Conservation (phyloP, 2,797 vertebrate genomes). For the Coregonus suidteri region DNA sequence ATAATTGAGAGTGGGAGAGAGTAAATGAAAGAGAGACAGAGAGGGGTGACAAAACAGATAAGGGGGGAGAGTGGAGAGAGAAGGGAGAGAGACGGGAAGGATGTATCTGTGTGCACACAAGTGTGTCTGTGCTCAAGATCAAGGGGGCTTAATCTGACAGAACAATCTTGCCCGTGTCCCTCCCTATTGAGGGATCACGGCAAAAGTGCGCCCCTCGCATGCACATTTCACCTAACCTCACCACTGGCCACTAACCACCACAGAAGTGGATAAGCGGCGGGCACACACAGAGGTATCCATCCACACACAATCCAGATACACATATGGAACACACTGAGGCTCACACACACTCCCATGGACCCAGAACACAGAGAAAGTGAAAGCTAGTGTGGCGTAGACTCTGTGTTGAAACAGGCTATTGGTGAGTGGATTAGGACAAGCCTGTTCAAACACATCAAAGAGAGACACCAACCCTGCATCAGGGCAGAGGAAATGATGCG, state of each 20-base stretch:
- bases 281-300: conserved; percentile 7
- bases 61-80: no score
- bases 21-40: no score
- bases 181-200: neutral
- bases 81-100: no score
- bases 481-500: conserved; percentile 2
- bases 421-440: conserved; percentile 47
- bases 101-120: no score
- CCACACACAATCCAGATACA: conserved; percentile 29
- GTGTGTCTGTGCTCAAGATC: no score
- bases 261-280: neutral
- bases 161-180: neutral
- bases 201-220: neutral
- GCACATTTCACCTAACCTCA: neutral
- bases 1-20: no score
- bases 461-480: conserved; percentile 48
- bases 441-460: conserved; percentile 57
- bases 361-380: conserved; percentile 18
- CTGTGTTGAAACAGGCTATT: conserved; percentile 58
- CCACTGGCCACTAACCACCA: conserved; percentile 13
- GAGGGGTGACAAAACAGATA: no score
- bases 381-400: conserved; percentile 37
- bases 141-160: neutral
- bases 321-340: neutral
- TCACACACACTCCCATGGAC: conserved; percentile 11